Conservation (phyloP, 2,888 invertebrate genomes). For the Aproaerema taeniolella region DNA sequence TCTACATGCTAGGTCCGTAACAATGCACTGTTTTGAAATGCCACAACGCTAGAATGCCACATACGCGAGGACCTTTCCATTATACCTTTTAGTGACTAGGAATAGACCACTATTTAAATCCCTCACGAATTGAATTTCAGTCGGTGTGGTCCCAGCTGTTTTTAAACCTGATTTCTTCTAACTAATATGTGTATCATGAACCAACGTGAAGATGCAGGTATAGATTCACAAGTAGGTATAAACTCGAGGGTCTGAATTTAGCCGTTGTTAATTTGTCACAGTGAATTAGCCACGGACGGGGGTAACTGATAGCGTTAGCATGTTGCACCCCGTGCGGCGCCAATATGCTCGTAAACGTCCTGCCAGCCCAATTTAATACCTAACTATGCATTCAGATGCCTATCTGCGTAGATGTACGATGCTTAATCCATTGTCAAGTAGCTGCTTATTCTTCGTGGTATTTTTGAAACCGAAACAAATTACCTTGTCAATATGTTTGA, state of each 20-base stretch:
- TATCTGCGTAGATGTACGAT: conserved; percentile 38
- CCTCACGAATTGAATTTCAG: conserved; percentile 11
- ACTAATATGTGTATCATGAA: too few species aligned
- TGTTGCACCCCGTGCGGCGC: conserved; percentile 70
- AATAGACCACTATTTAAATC: conserved; percentile 13
- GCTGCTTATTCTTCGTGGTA: too few species aligned
- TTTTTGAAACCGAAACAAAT: too few species aligned
- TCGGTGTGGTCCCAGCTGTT: conserved; percentile 4
- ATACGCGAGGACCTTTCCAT: conserved; percentile 28
- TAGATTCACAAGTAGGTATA: conserved; percentile 16
- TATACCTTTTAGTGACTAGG: conserved; percentile 22
- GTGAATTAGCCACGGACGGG: conserved; percentile 72
- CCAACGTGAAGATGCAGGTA: too few species aligned
- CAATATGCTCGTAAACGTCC: conserved; percentile 73
- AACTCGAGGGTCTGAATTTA: conserved; percentile 57
- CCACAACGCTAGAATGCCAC: conserved; percentile 28
- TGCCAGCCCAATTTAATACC: conserved; percentile 63
- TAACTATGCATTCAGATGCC: conserved; percentile 56
- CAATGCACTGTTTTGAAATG: conserved; percentile 31
- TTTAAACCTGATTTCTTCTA: conserved; percentile 1
- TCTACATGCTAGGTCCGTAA: conserved; percentile 22
- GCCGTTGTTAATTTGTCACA: conserved; percentile 75
- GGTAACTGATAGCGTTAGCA: conserved; percentile 72
- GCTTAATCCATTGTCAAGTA: conserved; percentile 12
- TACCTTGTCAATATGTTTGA: conserved; percentile 2